Evolutionary conservation across 2,797 vertebrate genomes (phyloP).

Genomic region (Ceyx erithaca): DNA sequence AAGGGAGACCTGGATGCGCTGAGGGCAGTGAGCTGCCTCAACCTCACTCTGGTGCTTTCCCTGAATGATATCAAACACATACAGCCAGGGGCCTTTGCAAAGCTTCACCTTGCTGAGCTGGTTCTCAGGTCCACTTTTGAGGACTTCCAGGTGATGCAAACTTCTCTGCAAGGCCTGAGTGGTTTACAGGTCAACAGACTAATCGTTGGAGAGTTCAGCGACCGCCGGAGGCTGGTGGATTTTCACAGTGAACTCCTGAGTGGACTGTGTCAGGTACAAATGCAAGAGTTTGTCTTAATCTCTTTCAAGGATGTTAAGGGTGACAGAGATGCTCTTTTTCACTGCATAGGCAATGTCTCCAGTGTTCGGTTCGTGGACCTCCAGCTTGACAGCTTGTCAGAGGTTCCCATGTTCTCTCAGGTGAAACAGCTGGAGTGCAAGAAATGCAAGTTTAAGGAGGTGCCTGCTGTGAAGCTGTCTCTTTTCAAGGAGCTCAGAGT

Average conservation of each 20-base stretch:
- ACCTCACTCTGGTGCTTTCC: constrained; percentile 80
- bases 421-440: constrained; percentile 66
- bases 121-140: constrained; percentile 76
- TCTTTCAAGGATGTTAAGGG: accelerated
- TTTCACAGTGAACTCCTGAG: constrained; percentile 30
- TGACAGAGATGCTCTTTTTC: constrained; percentile 25
- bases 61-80: constrained; percentile 78
- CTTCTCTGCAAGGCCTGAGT: constrained; percentile 68
- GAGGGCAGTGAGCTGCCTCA: constrained; percentile 14
- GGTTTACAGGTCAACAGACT: constrained; percentile 75
- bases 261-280: constrained; percentile 74
- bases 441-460: not conserved
- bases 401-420: not conserved
- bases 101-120: constrained; percentile 69
- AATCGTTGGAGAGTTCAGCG: constrained; percentile 72
- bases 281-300: constrained; percentile 74
- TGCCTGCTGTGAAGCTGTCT: constrained; percentile 27
- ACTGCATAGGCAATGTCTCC: constrained; percentile 71
- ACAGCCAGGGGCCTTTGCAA: constrained; percentile 68
- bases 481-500: constrained; percentile 68
- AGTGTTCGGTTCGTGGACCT: constrained; percentile 62
- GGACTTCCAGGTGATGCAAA: constrained; percentile 39
- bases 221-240: not conserved
- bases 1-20: constrained; percentile 70
- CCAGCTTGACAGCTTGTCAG: accelerated